These are phyloP conservation scores for Drosophila virilis DNA, from an alignment of 1,140 invertebrate genomes.

Conservation along the genomic window DNA sequence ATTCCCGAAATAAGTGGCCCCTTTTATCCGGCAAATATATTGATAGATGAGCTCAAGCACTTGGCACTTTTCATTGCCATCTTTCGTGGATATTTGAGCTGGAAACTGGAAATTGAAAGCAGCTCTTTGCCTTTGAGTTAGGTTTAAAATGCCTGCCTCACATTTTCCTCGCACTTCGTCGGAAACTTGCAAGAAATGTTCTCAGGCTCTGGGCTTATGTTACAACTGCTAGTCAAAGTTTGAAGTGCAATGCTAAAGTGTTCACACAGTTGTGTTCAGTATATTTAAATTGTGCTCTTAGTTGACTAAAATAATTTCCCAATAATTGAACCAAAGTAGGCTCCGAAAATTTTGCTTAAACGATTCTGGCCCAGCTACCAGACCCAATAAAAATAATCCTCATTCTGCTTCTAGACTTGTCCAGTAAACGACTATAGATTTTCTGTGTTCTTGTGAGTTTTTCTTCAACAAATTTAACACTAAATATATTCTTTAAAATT, in stretches of 20 bases:
- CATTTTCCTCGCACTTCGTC: not conserved
- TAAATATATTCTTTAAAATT: no score
- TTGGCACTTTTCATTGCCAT: constrained; percentile 7
- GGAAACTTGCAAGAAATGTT: not conserved
- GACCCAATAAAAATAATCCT: no score
- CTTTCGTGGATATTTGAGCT: constrained; percentile 21
- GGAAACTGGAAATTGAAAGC: constrained; percentile 15
- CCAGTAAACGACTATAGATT: no score
- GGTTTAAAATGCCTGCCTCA: constrained; percentile 8
- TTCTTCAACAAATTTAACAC: no score
- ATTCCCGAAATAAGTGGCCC: not conserved
- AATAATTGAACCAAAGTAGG: no score
- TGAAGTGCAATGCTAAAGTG: constrained; percentile 3
- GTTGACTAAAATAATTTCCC: not conserved
- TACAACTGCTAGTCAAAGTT: constrained; percentile 18
- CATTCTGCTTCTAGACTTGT: no score
- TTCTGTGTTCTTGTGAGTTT: no score
- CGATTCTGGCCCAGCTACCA: no score
- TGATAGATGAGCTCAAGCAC: constrained; percentile 17
- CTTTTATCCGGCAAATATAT: constrained; percentile 3
- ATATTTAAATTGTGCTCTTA: not conserved
- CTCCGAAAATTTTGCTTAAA: no score
- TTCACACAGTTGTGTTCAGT: not conserved
- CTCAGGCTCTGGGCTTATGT: not conserved
- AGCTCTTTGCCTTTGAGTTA: constrained; percentile 6